Base-by-base conservation (phyloP, 2,797 vertebrate species). In the Urophycis tenuis region DNA sequence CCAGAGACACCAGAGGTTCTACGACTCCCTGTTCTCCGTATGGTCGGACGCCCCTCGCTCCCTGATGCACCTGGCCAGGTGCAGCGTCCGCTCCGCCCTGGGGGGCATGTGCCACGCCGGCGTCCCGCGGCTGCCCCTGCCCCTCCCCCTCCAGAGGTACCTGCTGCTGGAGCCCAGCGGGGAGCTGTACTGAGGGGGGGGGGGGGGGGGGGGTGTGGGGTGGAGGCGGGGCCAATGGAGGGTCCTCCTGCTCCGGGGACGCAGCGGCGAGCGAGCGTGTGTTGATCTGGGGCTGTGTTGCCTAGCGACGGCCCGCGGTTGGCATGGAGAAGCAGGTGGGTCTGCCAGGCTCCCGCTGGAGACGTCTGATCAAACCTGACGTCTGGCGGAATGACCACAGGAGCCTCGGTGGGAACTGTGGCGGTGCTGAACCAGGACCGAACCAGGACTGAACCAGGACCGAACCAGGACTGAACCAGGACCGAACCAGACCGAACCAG, bases 61-160 rank as follows among this genome's bases (percentile, higher is more conserved):
- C 2, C 94, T 99, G 84, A 92, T 96, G 84, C 98, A 99, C 86
- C 87, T 99, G 76, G 87, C 94, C 80, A 92, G 98, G 83, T 99
- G 97, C 79, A 89, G 93, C 60, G 90, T 84, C 88, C 93, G 96
- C 71, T 86, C 78, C 10, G 22, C 73, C 0, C 12, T 97, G 79
- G 85, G 85, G 2, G 83, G 81, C 69, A 87, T 86, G 80, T 96
- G 95, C 79, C 93, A 96, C 76, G 86, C 17, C 49, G 87, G 81
- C 2, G 90, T 95, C 3, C 84, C 91, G 53, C 85, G 88, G 78
- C 94, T 97, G 79, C 91, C 92, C 74, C 90, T 97, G 77, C 96
- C 96, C 0, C 3, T 76, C 3, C 70, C 85, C n/a, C 78, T 97
- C 84, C 95, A 95, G 90, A 95, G 88, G 75, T 97, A 97, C 82